These are phyloP conservation scores for Passerculus sandwichensis DNA, from an alignment of 2,797 vertebrate genomes.

Conservation along the genomic window DNA sequence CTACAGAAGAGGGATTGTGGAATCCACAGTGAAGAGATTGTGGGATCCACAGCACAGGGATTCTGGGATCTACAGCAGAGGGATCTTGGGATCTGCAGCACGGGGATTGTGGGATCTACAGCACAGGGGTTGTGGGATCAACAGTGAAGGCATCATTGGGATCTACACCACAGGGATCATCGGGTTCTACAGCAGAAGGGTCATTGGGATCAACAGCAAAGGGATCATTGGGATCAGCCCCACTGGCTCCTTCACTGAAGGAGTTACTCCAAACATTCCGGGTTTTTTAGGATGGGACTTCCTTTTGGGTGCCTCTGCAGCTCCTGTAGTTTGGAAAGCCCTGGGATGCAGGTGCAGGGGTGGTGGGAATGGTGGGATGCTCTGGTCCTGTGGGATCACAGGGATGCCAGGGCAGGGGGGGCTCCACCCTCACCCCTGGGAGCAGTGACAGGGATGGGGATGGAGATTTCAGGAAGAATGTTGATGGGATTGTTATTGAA, in stretches of 20 bases:
- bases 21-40: too few relatives aligned
- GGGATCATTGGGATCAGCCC: accelerated
- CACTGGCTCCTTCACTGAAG: not conserved
- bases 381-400: not conserved
- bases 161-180: accelerated
- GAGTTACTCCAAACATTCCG: not conserved
- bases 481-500: not conserved
- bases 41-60: accelerated
- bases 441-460: accelerated
- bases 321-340: accelerated
- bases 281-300: accelerated
- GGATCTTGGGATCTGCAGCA: not conserved
- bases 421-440: not conserved
- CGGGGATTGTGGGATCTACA: accelerated
- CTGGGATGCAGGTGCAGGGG: accelerated
- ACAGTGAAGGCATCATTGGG: too few relatives aligned
- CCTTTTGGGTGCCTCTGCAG: not conserved
- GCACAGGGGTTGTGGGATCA: too few relatives aligned
- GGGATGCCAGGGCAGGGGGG: not conserved
- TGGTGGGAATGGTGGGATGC: accelerated
- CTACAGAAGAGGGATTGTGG: accelerated
- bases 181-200: not conserved
- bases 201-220: accelerated
- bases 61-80: accelerated
- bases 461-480: not conserved